phyloP scores from a whole-genome alignment of 2,888 invertebrate genomes.

The Belgica antarctica region DNA sequence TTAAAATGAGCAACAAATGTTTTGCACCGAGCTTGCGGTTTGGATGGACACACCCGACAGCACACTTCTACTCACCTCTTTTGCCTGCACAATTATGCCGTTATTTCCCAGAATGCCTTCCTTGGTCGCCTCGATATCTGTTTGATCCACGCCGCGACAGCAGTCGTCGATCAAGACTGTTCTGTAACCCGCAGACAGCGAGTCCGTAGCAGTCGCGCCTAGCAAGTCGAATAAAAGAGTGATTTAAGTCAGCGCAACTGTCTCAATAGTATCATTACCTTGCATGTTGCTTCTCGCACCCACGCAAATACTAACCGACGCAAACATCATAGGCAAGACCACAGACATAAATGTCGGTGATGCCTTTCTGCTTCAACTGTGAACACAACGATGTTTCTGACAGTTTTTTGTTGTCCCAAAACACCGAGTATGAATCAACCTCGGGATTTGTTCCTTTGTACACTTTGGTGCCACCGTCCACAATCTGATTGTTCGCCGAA shows the following conservation, averaged over 20 bases:
- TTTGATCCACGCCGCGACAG: slow-evolving; percentile 79
- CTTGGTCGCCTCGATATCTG: slow-evolving; percentile 81
- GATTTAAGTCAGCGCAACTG: slow-evolving; percentile 30
- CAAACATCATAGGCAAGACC: slow-evolving; percentile 95
- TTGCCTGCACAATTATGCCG: slow-evolving; percentile 78
- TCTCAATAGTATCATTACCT: not conserved
- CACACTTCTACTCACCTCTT: slow-evolving; percentile 58
- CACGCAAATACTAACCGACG: slow-evolving; percentile 63
- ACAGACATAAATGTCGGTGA: slow-evolving; percentile 91
- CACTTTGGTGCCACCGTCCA: slow-evolving; percentile 73
- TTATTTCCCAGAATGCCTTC: slow-evolving; percentile 70
- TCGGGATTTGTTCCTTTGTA: slow-evolving; percentile 92
- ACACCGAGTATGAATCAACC: slow-evolving; percentile 96
- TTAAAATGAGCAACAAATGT: slow-evolving; percentile 28
- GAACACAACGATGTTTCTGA: slow-evolving; percentile 81
- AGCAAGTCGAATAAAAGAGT: slow-evolving; percentile 14
- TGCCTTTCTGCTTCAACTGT: slow-evolving; percentile 73
- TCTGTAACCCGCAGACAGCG: slow-evolving; percentile 86
- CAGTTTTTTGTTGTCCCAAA: slow-evolving; percentile 95
- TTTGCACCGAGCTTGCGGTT: slow-evolving; percentile 19
- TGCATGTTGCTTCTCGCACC: too few relatives aligned
- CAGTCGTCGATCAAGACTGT: slow-evolving; percentile 88
- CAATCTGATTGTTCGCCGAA: too few relatives aligned
- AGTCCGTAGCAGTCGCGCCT: slow-evolving; percentile 86
- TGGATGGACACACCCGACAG: not conserved